phyloP scores from a whole-genome alignment of 2,113 vertebrate species.

The Neofelis nebulosa region DNA sequence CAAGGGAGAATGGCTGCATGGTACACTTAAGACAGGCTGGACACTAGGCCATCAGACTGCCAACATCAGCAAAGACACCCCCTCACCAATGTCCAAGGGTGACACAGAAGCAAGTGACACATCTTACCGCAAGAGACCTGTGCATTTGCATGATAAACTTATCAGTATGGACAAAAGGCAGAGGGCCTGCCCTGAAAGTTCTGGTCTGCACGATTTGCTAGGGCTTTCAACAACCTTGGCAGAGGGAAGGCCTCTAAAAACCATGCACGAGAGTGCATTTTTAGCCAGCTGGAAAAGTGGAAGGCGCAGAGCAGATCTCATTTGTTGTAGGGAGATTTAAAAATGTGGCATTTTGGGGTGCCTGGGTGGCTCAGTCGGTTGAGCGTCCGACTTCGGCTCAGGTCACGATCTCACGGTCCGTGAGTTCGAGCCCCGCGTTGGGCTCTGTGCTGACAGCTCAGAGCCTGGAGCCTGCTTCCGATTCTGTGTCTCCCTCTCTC shows the following conservation, averaged over 20 bases:
- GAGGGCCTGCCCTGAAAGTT: neutral
- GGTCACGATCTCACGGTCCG: too few relatives aligned
- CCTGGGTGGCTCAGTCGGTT: too few relatives aligned
- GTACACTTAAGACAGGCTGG: neutral
- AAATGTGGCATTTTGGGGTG: conserved; percentile 35
- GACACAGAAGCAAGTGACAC: neutral
- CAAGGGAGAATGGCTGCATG: neutral
- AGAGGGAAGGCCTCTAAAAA: neutral
- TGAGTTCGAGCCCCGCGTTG: too few relatives aligned
- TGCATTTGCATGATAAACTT: conserved; percentile 30
- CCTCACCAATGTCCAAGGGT: neutral
- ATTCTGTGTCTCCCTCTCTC: too few relatives aligned
- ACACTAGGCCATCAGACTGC: neutral
- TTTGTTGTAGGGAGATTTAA: conserved; percentile 34
- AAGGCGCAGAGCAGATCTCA: conserved; percentile 2
- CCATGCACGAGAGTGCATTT: neutral
- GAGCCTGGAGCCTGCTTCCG: too few relatives aligned
- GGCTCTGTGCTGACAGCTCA: too few relatives aligned
- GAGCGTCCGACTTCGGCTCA: too few relatives aligned
- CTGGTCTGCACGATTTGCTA: neutral
- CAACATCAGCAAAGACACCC: neutral
- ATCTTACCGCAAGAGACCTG: neutral
- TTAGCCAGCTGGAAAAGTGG: conserved; percentile 24
- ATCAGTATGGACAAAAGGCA: neutral
- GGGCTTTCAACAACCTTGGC: neutral